Evolutionary conservation across 2,113 vertebrate genomes (phyloP).

Genomic region (Sylvietta virens): DNA sequence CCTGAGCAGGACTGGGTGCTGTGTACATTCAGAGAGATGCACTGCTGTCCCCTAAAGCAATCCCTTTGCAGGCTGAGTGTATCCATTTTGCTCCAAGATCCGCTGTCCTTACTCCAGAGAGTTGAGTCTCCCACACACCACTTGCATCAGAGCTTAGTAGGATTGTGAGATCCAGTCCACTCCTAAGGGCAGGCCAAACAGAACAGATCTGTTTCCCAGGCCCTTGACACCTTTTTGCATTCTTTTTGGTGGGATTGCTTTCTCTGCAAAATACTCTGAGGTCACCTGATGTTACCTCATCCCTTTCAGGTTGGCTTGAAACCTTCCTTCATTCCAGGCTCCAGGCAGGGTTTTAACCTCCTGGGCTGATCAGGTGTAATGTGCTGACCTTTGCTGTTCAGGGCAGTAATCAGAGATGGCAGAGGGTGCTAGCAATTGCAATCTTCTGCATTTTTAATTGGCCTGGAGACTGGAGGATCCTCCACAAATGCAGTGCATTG

Average conservation of each 20-base stretch:
- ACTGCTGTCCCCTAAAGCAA: not conserved
- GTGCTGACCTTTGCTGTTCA: slow-evolving; percentile 9
- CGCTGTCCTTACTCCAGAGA: not conserved
- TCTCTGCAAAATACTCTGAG: not conserved
- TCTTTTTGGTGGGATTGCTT: not conserved
- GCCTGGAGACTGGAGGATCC: not conserved
- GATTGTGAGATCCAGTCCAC: not conserved
- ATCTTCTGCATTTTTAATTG: not conserved
- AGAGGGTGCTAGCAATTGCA: not conserved
- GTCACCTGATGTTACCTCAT: not conserved
- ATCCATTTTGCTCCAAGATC: not conserved
- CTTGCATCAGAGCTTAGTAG: not conserved
- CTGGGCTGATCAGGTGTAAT: slow-evolving; percentile 20
- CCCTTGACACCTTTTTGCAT: not conserved
- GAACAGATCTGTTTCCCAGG: not conserved
- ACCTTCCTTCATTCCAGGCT: not conserved
- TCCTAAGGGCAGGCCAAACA: not conserved
- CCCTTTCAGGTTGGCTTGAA: not conserved
- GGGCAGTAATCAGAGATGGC: slow-evolving; percentile 17
- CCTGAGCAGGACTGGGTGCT: not conserved
- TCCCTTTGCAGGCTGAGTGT: not conserved
- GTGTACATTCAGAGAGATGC: not conserved
- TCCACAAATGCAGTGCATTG: not conserved
- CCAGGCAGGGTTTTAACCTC: not conserved
- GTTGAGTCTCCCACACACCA: rapidly evolving